Base-by-base conservation (phyloP, 2,888 invertebrate species). In the Lasioglossum malachurum region DNA sequence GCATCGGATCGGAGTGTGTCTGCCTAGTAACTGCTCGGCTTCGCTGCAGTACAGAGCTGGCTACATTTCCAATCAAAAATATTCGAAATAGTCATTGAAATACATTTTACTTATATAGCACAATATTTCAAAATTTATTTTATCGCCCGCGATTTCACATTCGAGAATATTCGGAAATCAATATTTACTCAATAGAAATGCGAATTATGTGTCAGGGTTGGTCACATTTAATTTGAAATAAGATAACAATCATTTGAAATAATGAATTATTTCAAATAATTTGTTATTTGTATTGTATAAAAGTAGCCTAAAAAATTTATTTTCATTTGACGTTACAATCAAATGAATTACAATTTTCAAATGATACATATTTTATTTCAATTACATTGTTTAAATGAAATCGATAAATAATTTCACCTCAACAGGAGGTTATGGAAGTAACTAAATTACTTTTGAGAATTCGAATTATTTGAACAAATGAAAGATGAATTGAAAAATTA, bases 1-100 rank as follows among this genome's bases (percentile, higher is more conserved):
- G 91, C 93, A 93, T 93, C 87, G 87, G 82, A 87, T 91, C 88
- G 79, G 79, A 90, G 90, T 85, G 91, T 91, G 88, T 85, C 92
- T 91, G 91, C 89, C 87, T 91, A 91, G 92, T 91, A 91, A 91
- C 89, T 83, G 87, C 80, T 84, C 83, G 86, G 67, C 82, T 84
- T 86, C 75, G 78, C 81, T 86, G 84, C 84, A 77, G 73, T 73
- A 73, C 64, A 5, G 31, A 64, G 31, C 16, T 27, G 64, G 16
- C 64, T 64, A 16, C 64, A 7, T 64, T 64, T 64, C 31, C 27
- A 64, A 64, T 31, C 16, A 64, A 64, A 64, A 64, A 4, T 31
- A 64, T 31, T 31, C 27, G 27, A 31, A 16, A 14, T 60, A 27
- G 27, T 31, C 14, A 64, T 64, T 64, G 31, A 64, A 31, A 64